A percentile compares a stretch with the other conserved stretches of the same genome.
Conservation (phyloP, 2,113 vertebrate species). For the Equus przewalskii region DNA sequence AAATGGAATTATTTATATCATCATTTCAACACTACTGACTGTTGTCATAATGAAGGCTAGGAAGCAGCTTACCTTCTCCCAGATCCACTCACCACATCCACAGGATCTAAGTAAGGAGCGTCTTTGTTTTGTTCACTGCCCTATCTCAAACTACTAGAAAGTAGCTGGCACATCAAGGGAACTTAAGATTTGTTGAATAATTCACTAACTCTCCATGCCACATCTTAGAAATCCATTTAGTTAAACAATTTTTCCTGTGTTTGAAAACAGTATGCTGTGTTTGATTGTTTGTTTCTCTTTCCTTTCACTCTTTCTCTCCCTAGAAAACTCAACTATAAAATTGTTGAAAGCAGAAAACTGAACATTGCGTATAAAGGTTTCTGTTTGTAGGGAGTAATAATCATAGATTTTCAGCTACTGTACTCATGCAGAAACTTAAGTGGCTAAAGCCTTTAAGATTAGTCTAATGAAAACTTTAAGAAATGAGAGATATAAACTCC, state of each 20-base stretch:
- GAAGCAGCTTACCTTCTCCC: not conserved
- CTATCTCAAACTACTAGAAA: not conserved
- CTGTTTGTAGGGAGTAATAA: not conserved
- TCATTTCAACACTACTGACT: not conserved
- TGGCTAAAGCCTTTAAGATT: not conserved
- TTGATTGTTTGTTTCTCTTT: not conserved
- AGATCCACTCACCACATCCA: not conserved
- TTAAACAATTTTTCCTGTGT: not conserved
- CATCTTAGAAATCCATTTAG: not conserved
- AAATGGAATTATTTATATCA: not conserved
- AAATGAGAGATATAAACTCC: not conserved
- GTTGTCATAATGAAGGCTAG: not conserved
- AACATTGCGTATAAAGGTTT: not conserved
- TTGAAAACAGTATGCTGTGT: not conserved
- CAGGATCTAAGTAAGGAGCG: not conserved
- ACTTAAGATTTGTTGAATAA: not conserved
- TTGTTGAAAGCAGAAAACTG: not conserved
- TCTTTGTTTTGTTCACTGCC: not conserved
- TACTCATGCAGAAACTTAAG: not conserved
- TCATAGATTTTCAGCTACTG: not conserved
- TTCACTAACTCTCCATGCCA: not conserved
- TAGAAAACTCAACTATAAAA: not conserved
- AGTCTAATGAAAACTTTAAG: not conserved
- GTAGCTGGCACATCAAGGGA: not conserved
- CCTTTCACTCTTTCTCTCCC: not conserved